Evolutionary conservation across 1,140 invertebrate genomes (phyloP), one percentile per base, ranked within the genome.

Genomic region (Drosophila kohkoa): DNA sequence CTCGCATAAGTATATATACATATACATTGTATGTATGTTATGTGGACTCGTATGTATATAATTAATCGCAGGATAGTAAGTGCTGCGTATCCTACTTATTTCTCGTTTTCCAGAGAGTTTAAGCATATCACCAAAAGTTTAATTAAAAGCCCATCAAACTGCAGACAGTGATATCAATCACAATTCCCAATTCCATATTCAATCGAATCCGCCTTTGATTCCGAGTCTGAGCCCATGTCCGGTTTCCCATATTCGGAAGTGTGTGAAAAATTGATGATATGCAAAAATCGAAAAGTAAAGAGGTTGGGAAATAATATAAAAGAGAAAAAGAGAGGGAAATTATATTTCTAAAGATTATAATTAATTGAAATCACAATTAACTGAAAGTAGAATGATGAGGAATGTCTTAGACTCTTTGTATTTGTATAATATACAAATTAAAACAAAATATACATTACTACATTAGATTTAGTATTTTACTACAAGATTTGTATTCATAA

Each of bases 141-240:
- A 88, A 89, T 88, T 88, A 89, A 89, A 88, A 85, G 55, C 81
- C 71, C 65, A 89, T 88, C 83, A 89, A 72, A 64, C 83, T 78
- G 77, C 79, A 79, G 79, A 72, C 79, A 71, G 48, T 30, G 78
- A 70, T 83, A 89, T 88, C 83, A 89, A 88, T 88, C 77, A 89
- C 85, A 89, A 85, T 81, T 89, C 80, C 49, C 16, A 64, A 55
- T 46, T 67, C 69, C 55, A 32, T 32, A 52, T 52, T 55, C 16
- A 30, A 28, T 30, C 20, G 1, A 16, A 43, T 52, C 30, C 30
- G 2, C n/a, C 48, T 11, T 11, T 48, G 15, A 46, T 8, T 32
- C 41, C 45, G 16, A 35, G 35, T 10, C 2, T 38, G 35, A 35
- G 3, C 35, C 25, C 30, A 6, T 15, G 8, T 54, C 5, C 30